These are phyloP conservation scores for Hippocampus mohnikei DNA, from an alignment of 2,113 vertebrate genomes.

Conservation along the genomic window DNA sequence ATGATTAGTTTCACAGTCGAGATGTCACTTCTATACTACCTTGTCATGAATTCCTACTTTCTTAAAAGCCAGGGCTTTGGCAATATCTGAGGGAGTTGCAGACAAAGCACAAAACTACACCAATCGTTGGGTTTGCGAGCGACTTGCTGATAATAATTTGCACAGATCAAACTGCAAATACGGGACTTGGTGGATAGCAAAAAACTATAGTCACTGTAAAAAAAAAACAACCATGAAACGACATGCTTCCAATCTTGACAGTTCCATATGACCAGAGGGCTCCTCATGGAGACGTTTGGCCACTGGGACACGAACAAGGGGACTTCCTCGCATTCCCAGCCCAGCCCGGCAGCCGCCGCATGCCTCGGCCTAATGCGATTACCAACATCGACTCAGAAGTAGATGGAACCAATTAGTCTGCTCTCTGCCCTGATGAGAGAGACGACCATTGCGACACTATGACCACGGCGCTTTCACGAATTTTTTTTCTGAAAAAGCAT, in stretches of 20 bases:
- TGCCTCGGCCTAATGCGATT: constrained; percentile 67
- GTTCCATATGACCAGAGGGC: constrained; percentile 19
- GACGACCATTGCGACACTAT: constrained; percentile 51
- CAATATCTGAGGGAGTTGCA: too few relatives aligned
- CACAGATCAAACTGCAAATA: not conserved
- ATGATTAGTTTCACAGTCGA: too few relatives aligned
- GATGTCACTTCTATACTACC: too few relatives aligned
- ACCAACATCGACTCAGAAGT: constrained; percentile 67
- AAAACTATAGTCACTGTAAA: not conserved
- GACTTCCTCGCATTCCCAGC: constrained; percentile 27
- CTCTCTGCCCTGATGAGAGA: constrained; percentile 60
- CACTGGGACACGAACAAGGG: constrained; percentile 27
- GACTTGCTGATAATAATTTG: not conserved
- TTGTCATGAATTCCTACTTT: too few relatives aligned
- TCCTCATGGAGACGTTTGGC: constrained; percentile 34
- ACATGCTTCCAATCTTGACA: constrained; percentile 6
- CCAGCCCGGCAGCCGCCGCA: constrained; percentile 32
- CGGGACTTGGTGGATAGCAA: not conserved
- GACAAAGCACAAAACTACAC: too few relatives aligned
- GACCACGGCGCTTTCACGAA: constrained; percentile 48
- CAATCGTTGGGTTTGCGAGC: not conserved
- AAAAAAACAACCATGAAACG: not conserved
- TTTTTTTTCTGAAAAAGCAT: not conserved
- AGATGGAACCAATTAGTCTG: constrained; percentile 73
- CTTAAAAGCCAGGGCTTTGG: too few relatives aligned